Conservation (phyloP, 2,113 vertebrate genomes). For the Spermophilus dauricus region DNA sequence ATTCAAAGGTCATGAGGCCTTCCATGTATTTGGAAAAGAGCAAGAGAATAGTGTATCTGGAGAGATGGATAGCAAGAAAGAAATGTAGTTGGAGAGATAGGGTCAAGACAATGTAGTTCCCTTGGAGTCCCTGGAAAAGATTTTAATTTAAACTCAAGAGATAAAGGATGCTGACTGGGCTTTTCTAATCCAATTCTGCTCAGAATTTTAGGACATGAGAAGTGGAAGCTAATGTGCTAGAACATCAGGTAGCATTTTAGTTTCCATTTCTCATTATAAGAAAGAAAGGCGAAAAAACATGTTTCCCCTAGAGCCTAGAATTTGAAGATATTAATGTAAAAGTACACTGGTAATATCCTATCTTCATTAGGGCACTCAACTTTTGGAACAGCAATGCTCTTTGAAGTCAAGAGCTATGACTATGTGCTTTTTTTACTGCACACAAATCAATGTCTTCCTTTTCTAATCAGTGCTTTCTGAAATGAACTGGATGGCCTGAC, state of each 20-base stretch:
- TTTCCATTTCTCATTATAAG: conserved; percentile 50
- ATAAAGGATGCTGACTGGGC: neutral
- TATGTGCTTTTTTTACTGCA: neutral
- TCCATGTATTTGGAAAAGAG: neutral
- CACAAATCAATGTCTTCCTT: conserved; percentile 21
- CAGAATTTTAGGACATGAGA: conserved; percentile 21
- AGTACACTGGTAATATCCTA: neutral
- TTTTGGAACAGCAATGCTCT: neutral
- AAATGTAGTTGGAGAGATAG: neutral
- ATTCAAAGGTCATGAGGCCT: neutral
- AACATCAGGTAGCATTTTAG: conserved; percentile 55
- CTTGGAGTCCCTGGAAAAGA: neutral
- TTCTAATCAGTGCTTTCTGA: conserved; percentile 48
- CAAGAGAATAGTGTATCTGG: neutral
- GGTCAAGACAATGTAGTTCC: neutral
- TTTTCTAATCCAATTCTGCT: conserved; percentile 53
- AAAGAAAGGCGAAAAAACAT: neutral
- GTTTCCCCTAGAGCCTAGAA: neutral
- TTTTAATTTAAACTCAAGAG: conserved; percentile 44
- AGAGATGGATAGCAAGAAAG: neutral
- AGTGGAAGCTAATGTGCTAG: conserved; percentile 34
- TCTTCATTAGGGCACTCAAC: neutral
- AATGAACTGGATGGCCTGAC: conserved; percentile 7
- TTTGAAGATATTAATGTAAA: conserved; percentile 42
- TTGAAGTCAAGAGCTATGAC: conserved; percentile 31